Base-by-base conservation (phyloP, 2,888 invertebrate species). In the Polyommatus icarus region DNA sequence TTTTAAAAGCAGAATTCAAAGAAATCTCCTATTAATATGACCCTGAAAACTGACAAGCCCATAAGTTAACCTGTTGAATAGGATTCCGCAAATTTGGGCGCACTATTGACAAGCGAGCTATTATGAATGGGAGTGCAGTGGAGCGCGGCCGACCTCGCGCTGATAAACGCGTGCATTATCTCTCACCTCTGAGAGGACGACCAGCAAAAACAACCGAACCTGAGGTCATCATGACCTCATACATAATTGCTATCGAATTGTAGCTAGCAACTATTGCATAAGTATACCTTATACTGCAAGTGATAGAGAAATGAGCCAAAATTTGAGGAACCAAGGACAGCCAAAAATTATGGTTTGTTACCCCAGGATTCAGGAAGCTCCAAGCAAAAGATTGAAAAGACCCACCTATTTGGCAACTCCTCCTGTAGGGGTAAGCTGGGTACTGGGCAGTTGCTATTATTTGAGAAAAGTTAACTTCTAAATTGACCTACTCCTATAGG, bases 101-200 rank as follows among this genome's bases (percentile, higher is more conserved):
- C 12, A 61, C 12, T 24, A 20, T 61, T 61, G 61, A 61, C 8
- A 20, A 12, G 12, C 24, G 3, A 10, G 20, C 12, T 20, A 59
- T 20, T 20, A 61, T 61, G 61, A 61, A 61, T 24, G 61, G 61
- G 61, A 10, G 24, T 61, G 61, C 61, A 24, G 12, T 61, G 61
- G 8, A 24, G 61, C 61, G 61, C 59, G n/a, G 8, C 61, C 12
- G 61, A 61, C 61, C 61, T 61, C 24, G 24, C 24, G 61, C 24
- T 24, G 61, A 61, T 61, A 61, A 59, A 12, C 4, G 24, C 24
- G 61, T 61, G 61, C 61, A 24, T 61, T 61, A 61, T 61, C 61
- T 24, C 24, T 61, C 61, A 61, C 61, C 61, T 61, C 61, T 24
- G 24, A 61, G 61, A 61, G 61, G 61, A 61, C 61, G 24, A 10